These are phyloP conservation scores for Tetragnatha montana DNA, from an alignment of 2,888 invertebrate species.

Conservation along the genomic window DNA sequence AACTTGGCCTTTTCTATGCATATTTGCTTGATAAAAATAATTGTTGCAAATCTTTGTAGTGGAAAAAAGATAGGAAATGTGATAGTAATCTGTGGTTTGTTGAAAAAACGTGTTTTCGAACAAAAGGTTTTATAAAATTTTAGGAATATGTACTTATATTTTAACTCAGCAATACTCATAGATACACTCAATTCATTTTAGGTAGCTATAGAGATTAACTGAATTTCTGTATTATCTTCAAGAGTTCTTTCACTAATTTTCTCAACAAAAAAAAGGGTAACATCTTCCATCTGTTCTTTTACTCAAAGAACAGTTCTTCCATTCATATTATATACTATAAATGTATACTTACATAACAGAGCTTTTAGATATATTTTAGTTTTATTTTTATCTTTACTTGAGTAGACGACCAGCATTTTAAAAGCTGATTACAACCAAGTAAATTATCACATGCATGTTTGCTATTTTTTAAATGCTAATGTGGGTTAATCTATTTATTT, in stretches of 20 bases:
- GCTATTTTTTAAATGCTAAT: background rate
- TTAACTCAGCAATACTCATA: background rate
- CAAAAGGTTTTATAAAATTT: slow-evolving; percentile 8
- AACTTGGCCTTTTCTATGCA: background rate
- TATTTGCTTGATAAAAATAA: slow-evolving; percentile 11
- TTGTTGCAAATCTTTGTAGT: slow-evolving; percentile 21
- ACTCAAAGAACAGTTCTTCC: background rate
- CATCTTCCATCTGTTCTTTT: background rate
- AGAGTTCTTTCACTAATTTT: background rate
- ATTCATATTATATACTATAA: background rate
- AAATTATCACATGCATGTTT: background rate
- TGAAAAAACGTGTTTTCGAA: background rate
- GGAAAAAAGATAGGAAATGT: slow-evolving; percentile 13
- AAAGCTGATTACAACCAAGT: background rate
- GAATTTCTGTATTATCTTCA: background rate
- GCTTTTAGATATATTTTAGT: background rate
- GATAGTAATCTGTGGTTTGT: slow-evolving; percentile 7
- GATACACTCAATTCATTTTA: background rate
- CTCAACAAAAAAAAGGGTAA: background rate
- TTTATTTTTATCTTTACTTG: background rate
- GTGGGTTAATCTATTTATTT: background rate
- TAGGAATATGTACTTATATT: background rate
- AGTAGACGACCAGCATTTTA: background rate
- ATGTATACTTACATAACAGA: background rate
- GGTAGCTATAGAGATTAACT: background rate